Conservation (phyloP, 2,113 vertebrate species). For the Thermophis baileyi region DNA sequence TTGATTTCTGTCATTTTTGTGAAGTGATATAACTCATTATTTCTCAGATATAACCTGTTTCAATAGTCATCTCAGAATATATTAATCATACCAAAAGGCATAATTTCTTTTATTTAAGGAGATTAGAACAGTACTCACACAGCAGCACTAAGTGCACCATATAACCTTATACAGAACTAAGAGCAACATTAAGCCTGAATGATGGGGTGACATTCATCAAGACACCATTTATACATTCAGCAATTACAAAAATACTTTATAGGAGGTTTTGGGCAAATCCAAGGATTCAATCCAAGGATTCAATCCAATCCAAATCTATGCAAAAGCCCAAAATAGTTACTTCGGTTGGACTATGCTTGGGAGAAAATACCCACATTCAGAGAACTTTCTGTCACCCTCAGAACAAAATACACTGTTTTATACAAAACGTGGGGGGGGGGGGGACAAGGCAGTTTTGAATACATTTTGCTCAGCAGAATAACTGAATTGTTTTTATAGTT, state of each 20-base stretch:
- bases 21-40: not conserved
- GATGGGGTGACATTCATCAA: no score
- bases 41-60: not conserved
- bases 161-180: not conserved
- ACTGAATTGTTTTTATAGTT: not conserved
- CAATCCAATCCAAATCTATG: not conserved
- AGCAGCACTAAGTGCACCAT: not conserved
- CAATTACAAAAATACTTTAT: not conserved
- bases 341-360: not conserved
- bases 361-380: not conserved
- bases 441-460: not conserved
- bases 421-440: not conserved
- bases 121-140: not conserved
- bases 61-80: not conserved
- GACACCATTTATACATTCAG: not conserved
- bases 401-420: not conserved
- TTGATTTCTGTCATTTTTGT: not conserved
- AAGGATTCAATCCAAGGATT: not conserved
- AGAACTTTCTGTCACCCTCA: not conserved
- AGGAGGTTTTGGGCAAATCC: not conserved
- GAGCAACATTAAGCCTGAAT: not conserved
- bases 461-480: not conserved
- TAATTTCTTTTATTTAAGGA: not conserved
- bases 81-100: not conserved
- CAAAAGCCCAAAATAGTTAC: not conserved